Base-by-base conservation (phyloP, 1,140 invertebrate species). In the Eurosta solidaginis region DNA sequence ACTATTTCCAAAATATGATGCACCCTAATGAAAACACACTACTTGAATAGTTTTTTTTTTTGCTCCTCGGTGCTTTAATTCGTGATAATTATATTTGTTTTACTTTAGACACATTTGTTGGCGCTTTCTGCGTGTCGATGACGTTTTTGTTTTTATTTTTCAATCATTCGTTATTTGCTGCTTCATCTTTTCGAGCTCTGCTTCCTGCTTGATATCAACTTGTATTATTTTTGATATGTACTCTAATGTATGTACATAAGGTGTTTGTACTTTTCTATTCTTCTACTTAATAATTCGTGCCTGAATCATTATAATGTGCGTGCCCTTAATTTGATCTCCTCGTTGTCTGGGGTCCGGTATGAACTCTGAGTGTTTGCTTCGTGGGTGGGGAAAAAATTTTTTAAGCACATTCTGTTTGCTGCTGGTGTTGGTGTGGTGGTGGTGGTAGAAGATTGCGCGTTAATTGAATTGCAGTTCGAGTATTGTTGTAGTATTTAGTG, bases 41-140 rank as follows among this genome's bases (percentile, higher is more conserved):
- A 68, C n/a, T 20, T n/a, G 12, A 29, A 36, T 36, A 36, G 7
- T 45, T 68, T 68, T 40, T 74, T 74, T 44, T 45, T 36, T 54
- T 59, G 76, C 36, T 44, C 7, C 33, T 59, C 40, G 7, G 63
- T 45, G 76, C 14, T 20, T 77, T 77, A 68, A 47, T 63, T 77
- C 52, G 40, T 63, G 20, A 63, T 77, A 77, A 63, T 77, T 77
- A 22, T 40, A 22, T 77, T 63, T 77, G 76, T 63, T 77, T 54
- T 49, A 40, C 45, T 76, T 76, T 40, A 17, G 44, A 47, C 44
- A 59, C n/a, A 17, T 20, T 47, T 25, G 10, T 36, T 74, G 40
- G 42, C 33, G 33, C 42, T 45, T 27, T 59, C 27, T 59, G 27
- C 36, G 27, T n/a, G 33, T 73, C 27, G 10, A 22, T 33, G 6